phyloP scores from a whole-genome alignment of 2,888 invertebrate species.

The Campoplex nolae region DNA sequence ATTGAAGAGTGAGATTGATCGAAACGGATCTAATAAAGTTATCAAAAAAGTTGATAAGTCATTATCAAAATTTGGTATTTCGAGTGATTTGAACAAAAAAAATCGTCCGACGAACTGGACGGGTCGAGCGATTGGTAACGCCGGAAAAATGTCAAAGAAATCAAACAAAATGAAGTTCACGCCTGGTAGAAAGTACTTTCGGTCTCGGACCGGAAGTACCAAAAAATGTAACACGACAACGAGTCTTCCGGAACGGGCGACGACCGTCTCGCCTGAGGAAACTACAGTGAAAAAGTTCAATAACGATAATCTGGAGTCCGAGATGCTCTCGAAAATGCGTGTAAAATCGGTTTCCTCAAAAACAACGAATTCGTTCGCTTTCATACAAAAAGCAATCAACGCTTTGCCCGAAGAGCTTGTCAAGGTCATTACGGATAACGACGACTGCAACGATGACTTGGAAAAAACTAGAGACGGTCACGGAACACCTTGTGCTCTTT shows the following conservation, averaged over 20 bases:
- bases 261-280: not conserved
- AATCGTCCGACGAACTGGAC: constrained; percentile 25
- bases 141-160: not conserved
- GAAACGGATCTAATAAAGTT: not conserved
- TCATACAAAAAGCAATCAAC: constrained; percentile 55
- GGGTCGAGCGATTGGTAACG: constrained; percentile 5
- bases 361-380: constrained; percentile 23
- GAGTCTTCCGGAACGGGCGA: constrained; percentile 2
- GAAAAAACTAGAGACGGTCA: constrained; percentile 32
- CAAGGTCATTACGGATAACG: constrained; percentile 56
- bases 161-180: not conserved
- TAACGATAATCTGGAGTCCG: not conserved
- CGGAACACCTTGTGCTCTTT: constrained; percentile 60
- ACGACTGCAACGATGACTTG: constrained; percentile 63
- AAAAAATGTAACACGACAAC: not conserved
- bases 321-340: not conserved
- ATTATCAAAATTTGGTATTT: not conserved
- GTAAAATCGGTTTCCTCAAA: not conserved
- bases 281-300: not conserved
- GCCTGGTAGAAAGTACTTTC: not conserved
- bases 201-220: constrained; percentile 22
- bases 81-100: constrained; percentile 23
- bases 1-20: constrained; percentile 25
- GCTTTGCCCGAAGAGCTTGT: constrained; percentile 63
- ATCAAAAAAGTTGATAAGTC: not conserved